These are phyloP conservation scores for Dromas ardeola DNA, from an alignment of 2,113 vertebrate species.

Conservation along the genomic window DNA sequence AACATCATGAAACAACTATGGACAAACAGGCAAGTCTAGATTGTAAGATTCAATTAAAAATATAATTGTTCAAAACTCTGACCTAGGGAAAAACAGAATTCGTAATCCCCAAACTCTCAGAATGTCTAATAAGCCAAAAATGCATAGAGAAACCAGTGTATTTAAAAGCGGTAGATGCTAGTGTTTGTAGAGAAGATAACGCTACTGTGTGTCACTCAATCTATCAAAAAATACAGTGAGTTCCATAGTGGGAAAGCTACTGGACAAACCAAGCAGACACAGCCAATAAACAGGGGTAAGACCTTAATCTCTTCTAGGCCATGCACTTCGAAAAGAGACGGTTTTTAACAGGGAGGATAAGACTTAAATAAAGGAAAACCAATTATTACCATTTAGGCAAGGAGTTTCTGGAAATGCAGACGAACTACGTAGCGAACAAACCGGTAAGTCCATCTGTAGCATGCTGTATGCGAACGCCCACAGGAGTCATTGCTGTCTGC, in stretches of 20 bases:
- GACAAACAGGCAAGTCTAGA: not conserved
- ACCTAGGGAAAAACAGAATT: not conserved
- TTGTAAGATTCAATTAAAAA: not conserved
- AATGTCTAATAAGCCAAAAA: not conserved
- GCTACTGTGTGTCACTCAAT: not conserved
- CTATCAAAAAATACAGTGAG: not conserved
- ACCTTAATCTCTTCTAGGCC: not conserved
- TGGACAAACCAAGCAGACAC: not conserved
- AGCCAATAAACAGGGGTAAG: not conserved
- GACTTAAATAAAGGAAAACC: not conserved
- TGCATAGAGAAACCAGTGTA: not conserved
- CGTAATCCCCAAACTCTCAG: not conserved
- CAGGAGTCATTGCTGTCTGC: not conserved
- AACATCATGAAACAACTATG: not conserved
- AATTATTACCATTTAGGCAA: not conserved
- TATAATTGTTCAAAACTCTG: not conserved
- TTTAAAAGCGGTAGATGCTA: not conserved
- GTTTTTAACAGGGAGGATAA: not conserved
- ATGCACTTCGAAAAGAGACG: not conserved
- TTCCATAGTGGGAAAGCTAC: not conserved
- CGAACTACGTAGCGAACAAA: not conserved
- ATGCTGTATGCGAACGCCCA: rapidly evolving
- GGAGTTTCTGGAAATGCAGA: not conserved
- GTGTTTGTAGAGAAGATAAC: not conserved
- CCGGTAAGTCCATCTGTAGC: not conserved